phyloP scores from a whole-genome alignment of 2,113 vertebrate species.

The Machaerirhynchus nigripectus region DNA sequence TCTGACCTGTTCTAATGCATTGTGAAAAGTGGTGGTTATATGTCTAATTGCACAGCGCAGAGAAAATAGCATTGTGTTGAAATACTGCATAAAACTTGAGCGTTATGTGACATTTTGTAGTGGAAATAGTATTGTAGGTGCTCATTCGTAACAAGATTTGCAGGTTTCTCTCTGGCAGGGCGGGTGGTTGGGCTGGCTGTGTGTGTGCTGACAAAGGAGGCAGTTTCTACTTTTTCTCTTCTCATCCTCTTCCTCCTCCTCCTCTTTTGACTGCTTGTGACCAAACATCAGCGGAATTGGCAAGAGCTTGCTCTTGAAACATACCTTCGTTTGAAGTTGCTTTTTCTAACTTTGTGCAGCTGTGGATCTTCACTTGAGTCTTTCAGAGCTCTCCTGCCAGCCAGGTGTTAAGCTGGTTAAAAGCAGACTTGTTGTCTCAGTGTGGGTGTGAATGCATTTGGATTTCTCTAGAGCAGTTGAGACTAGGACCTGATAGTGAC shows the following conservation, averaged over 20 bases:
- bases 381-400: neutral
- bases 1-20: neutral
- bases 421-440: neutral
- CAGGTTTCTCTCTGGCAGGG: neutral
- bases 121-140: neutral
- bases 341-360: neutral
- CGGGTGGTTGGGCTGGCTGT: neutral
- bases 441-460: neutral
- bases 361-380: neutral
- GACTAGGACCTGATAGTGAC: neutral
- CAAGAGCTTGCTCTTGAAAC: neutral
- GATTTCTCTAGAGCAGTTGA: neutral
- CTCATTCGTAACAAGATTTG: neutral
- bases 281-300: neutral
- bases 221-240: neutral
- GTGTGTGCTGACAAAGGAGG: neutral
- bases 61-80: neutral
- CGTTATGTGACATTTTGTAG: neutral
- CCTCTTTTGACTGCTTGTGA: neutral
- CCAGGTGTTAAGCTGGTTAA: neutral
- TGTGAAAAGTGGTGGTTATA: neutral
- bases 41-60: neutral
- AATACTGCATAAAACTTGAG: neutral
- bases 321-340: neutral
- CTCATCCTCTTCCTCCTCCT: neutral